Evolutionary conservation across 2,113 vertebrate genomes (phyloP).

Genomic region (Tyto alba): DNA sequence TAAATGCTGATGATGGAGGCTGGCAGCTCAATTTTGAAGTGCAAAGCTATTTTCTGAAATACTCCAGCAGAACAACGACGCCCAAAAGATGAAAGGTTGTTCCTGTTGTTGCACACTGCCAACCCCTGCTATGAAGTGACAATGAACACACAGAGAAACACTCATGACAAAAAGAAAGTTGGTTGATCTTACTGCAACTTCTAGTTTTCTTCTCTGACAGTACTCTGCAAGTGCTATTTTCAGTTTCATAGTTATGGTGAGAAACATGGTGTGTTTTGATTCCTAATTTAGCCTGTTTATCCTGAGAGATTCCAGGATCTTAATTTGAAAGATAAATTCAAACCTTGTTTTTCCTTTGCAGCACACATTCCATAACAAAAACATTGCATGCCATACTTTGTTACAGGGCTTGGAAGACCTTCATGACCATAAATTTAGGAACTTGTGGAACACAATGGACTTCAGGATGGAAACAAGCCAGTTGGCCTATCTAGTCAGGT

Average conservation of each 20-base stretch:
- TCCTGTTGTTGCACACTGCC: neutral
- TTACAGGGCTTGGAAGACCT: slow-evolving; percentile 51
- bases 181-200: neutral
- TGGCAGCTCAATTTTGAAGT: neutral
- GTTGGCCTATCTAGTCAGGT: slow-evolving; percentile 62
- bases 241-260: slow-evolving; percentile 38
- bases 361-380: slow-evolving; percentile 20
- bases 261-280: slow-evolving; percentile 35
- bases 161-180: neutral
- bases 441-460: slow-evolving; percentile 57
- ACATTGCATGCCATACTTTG: slow-evolving; percentile 33
- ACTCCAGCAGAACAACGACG: neutral
- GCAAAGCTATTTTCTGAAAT: neutral
- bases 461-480: slow-evolving; percentile 52
- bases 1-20: neutral
- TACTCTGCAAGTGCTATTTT: slow-evolving; percentile 14
- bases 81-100: neutral
- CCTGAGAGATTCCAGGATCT: slow-evolving; percentile 26
- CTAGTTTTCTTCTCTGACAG: neutral
- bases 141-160: neutral
- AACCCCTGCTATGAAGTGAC: neutral
- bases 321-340: slow-evolving; percentile 40
- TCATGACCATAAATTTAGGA: slow-evolving; percentile 58
- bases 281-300: slow-evolving; percentile 56
- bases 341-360: slow-evolving; percentile 45